phyloP scores from a whole-genome alignment of 37 sponge, comb jelly and placozoan species.

The Hexactinellida sp. region DNA sequence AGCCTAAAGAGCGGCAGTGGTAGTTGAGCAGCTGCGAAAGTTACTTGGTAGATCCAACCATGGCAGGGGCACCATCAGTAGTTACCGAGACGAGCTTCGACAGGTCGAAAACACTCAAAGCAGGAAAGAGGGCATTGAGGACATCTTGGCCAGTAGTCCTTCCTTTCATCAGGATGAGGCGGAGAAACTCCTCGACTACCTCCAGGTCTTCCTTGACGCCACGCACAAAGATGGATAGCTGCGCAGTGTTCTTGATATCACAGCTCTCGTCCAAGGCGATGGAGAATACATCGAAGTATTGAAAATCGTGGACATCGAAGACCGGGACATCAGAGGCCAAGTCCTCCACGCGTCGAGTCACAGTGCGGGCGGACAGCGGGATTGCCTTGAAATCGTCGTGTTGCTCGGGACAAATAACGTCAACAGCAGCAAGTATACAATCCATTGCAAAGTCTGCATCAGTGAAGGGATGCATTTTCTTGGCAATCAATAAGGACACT shows the following conservation, averaged over 20 bases:
- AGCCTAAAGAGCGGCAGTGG: not conserved
- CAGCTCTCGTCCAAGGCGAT: not conserved
- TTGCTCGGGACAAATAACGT: not conserved
- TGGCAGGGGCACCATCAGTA: constrained; percentile 11
- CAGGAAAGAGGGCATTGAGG: not conserved
- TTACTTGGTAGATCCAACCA: not conserved
- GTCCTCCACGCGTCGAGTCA: not conserved
- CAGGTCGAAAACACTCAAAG: not conserved
- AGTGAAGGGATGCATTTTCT: not conserved
- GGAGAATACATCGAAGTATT: not conserved
- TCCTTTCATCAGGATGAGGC: not conserved
- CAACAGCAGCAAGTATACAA: not conserved
- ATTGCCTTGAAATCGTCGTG: not conserved
- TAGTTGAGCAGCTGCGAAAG: not conserved
- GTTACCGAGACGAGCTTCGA: not conserved
- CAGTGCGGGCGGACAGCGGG: not conserved
- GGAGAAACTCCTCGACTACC: not conserved
- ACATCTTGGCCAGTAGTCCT: not conserved
- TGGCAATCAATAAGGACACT: not conserved
- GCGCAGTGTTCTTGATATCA: not conserved
- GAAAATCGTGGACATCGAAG: not conserved
- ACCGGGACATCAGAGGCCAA: not conserved
- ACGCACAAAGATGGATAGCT: not conserved
- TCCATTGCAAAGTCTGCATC: not conserved
- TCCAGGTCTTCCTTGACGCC: not conserved